These are phyloP conservation scores for Magallana nippona DNA, from an alignment of 2,888 invertebrate species.

Conservation along the genomic window DNA sequence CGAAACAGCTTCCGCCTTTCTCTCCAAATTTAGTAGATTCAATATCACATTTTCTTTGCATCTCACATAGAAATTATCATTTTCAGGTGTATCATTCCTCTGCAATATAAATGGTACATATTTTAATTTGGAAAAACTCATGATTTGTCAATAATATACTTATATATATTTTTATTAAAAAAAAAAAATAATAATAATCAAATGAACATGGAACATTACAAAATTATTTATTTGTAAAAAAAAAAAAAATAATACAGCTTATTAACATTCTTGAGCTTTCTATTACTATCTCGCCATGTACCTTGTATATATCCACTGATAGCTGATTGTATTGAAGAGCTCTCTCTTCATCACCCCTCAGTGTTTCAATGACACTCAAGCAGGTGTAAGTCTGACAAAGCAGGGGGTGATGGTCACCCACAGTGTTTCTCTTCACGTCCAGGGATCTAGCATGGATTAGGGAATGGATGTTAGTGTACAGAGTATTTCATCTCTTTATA, in stretches of 20 bases:
- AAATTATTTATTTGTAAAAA: neutral
- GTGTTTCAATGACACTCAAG: conserved; percentile 62
- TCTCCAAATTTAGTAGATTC: conserved; percentile 28
- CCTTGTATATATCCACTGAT: conserved; percentile 66
- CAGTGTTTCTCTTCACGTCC: conserved; percentile 68
- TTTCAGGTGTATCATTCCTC: conserved; percentile 10
- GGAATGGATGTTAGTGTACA: too few species aligned
- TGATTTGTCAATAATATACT: too few species aligned
- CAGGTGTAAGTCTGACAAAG: conserved; percentile 68
- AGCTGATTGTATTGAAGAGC: conserved; percentile 60
- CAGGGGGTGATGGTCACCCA: conserved; percentile 67
- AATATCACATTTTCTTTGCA: conserved; percentile 51
- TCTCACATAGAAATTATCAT: conserved; percentile 46
- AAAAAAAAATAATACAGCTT: too few species aligned
- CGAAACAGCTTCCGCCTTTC: conserved; percentile 61
- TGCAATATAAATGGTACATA: neutral
- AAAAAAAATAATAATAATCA: neutral
- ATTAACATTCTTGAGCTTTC: too few species aligned
- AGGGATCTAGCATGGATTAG: conserved; percentile 61
- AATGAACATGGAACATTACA: neutral
- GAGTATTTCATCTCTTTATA: too few species aligned
- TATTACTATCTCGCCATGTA: conserved; percentile 36
- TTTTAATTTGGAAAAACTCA: too few species aligned
- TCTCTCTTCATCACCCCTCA: conserved; percentile 55
- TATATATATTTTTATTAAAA: neutral